Base-by-base conservation (phyloP, 2,888 invertebrate genomes). In the Cephonodes hylas region DNA sequence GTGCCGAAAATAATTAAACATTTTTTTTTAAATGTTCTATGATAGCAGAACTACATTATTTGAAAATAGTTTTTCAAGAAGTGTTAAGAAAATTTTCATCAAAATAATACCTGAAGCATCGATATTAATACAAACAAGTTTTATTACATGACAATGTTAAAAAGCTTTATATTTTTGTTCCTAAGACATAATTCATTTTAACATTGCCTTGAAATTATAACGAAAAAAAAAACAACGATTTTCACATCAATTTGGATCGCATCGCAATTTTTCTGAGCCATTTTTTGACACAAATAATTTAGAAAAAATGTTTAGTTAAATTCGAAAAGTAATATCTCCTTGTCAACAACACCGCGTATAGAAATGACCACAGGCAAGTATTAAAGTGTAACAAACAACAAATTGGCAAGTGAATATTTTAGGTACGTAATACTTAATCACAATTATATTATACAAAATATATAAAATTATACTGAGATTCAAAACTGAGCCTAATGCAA, bases 391-490 rank as follows among this genome's bases (percentile, higher is more conserved):
- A 70, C 64, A 64, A 58, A 63, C 64, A 65, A 48, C 67, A 63
- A n/a, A 69, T 69, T 71, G 72, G 75, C 74, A 74, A 74, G 71
- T 66, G 63, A 59, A 64, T 61, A 34, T 66, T 66, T 66, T 63
- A 68, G 42, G 58, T 63, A 70, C 63, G 66, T 65, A 62, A 23
- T 31, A 66, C 13, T 53, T 61, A 64, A 44, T 13, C 10, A 64
- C 63, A 60, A 63, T 65, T 53, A 59, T 46, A 53, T 48, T 59
- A 64, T 66, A 68, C 64, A 64, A 48, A 64, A 61, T 46, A 64
- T 57, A 62, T 65, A 68, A 68, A 48, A 65, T 59, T 42, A 57
- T 27, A 60, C 60, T 73, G 74, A 74, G 74, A 74, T 74, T 74
- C 74, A 53, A 3, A 53, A 53, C 64, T 68, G 71, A 74, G 73